Evolutionary conservation across 2,113 vertebrate species (phyloP).

Genomic region (Pao palembangensis): DNA sequence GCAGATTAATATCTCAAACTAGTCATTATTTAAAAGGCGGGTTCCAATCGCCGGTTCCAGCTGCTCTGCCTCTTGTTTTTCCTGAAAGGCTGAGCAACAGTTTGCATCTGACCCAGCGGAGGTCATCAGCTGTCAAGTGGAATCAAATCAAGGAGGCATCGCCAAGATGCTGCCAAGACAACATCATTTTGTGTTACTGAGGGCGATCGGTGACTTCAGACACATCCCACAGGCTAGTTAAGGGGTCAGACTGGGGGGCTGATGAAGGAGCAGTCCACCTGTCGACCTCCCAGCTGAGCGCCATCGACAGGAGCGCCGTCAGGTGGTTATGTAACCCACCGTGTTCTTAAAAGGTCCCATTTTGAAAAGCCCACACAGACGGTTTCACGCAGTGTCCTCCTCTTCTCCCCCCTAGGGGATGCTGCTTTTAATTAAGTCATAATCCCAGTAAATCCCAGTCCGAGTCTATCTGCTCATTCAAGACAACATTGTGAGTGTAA

Average conservation of each 20-base stretch:
- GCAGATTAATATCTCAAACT: too few species aligned
- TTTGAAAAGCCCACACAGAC: slow-evolving; percentile 23
- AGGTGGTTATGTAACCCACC: slow-evolving; percentile 21
- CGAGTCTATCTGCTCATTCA: slow-evolving; percentile 51
- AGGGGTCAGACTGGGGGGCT: too few species aligned
- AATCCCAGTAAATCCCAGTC: slow-evolving; percentile 17
- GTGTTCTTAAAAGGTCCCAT: not conserved
- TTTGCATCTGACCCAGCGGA: slow-evolving; percentile 1
- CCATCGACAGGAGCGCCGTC: slow-evolving; percentile 8
- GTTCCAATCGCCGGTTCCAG: not conserved
- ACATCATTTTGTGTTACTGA: not conserved
- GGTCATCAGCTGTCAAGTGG: slow-evolving; percentile 16
- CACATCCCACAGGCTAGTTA: not conserved
- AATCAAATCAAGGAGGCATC: slow-evolving; percentile 20
- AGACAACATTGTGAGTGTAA: slow-evolving; percentile 30
- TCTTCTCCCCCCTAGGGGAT: slow-evolving; percentile 18
- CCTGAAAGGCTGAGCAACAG: not conserved
- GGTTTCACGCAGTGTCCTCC: slow-evolving; percentile 23
- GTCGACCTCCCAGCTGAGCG: too few species aligned
- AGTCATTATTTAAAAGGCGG: too few species aligned
- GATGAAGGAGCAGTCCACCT: slow-evolving; percentile 9
- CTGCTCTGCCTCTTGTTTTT: not conserved
- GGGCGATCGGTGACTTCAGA: slow-evolving; percentile 4
- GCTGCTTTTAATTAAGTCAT: slow-evolving; percentile 49
- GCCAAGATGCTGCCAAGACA: not conserved